phyloP scores from a whole-genome alignment of 2,113 vertebrate species.

The Psittacus erithacus region DNA sequence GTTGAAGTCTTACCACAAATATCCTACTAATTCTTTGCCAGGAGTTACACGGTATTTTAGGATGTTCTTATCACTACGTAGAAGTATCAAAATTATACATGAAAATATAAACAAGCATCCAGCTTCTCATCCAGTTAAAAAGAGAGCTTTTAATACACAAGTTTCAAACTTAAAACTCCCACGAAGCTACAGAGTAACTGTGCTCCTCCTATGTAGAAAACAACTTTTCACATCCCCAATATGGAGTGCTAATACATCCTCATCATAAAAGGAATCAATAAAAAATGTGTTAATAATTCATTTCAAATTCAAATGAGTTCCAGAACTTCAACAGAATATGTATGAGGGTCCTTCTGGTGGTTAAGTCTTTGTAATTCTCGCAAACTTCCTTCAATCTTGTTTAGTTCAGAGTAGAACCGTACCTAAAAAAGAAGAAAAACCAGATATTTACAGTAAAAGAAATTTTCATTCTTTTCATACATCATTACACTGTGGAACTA shows the following conservation, averaged over 20 bases:
- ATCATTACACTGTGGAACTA: neutral
- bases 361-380: constrained; percentile 80
- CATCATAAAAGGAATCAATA: constrained; percentile 53
- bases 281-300: constrained; percentile 66
- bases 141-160: neutral
- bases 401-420: constrained; percentile 88
- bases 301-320: constrained; percentile 84
- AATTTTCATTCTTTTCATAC: neutral
- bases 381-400: constrained; percentile 92
- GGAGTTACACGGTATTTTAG: neutral
- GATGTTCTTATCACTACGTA: neutral
- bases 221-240: constrained; percentile 48
- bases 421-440: constrained; percentile 74
- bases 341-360: constrained; percentile 70
- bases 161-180: neutral
- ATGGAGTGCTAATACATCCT: constrained; percentile 54
- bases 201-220: constrained; percentile 29
- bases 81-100: neutral
- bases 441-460: neutral
- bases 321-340: constrained; percentile 93
- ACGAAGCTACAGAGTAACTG: constrained; percentile 15
- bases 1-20: neutral
- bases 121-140: neutral
- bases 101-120: neutral
- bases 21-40: constrained; percentile 44